phyloP scores from a whole-genome alignment of 2,113 vertebrate species.

The Channa maculata region DNA sequence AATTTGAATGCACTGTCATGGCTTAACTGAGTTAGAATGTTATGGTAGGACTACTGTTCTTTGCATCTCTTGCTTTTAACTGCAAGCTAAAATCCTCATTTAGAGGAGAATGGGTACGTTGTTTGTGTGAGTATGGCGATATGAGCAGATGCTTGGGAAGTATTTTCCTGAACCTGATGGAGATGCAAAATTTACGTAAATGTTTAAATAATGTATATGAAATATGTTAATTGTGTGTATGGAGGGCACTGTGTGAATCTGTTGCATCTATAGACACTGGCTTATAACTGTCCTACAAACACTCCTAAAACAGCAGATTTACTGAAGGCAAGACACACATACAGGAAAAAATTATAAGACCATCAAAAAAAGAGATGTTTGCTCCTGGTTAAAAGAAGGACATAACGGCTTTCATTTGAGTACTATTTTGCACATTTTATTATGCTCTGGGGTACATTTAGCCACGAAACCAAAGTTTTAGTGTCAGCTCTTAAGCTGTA shows the following conservation, averaged over 20 bases:
- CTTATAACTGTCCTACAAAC: neutral
- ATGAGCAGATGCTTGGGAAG: neutral
- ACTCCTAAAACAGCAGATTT: neutral
- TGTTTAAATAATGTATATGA: neutral
- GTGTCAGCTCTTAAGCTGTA: neutral
- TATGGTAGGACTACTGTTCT: slow-evolving; percentile 1
- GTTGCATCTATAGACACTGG: neutral
- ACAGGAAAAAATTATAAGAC: neutral
- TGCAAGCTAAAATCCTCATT: neutral
- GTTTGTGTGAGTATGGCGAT: neutral
- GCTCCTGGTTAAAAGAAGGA: neutral
- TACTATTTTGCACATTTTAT: neutral
- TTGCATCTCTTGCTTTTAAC: slow-evolving; percentile 5
- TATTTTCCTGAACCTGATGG: neutral
- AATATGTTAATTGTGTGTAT: neutral
- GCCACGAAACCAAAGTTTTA: neutral
- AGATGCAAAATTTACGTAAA: too few species aligned
- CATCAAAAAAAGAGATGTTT: neutral
- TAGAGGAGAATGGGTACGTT: neutral
- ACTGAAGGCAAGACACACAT: neutral
- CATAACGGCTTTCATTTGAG: neutral
- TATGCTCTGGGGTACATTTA: neutral
- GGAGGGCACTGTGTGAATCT: neutral
- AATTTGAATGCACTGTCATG: neutral
- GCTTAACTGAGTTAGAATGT: neutral